Base-by-base conservation (phyloP, 2,888 invertebrate genomes). In the Reticulitermes lucifugus region DNA sequence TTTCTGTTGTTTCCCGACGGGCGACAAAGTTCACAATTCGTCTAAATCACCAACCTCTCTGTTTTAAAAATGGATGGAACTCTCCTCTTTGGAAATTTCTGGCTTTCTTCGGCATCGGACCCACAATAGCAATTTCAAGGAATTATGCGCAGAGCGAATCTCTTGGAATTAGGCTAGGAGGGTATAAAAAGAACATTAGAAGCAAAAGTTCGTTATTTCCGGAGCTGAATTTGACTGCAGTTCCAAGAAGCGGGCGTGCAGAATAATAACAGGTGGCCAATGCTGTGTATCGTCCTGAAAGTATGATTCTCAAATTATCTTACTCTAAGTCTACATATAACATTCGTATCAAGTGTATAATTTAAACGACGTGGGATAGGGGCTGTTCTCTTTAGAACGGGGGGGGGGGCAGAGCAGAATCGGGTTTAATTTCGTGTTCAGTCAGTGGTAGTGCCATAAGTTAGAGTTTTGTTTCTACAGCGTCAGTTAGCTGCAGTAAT, bases 171-270 rank as follows among this genome's bases (percentile, higher is more conserved):
- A 41, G 29, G 12, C 25, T n/a, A 29, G 70, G 3, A n/a, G 70
- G 2, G 12, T 29, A 73, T 14, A 41, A 73, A 41, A 41, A 73
- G 73, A 41, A 10, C n/a, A 77, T 41, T 9, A 73, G 25, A 35
- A 41, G 73, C 73, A 73, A 41, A 35, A 18, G 18, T 41, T 9
- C 29, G 77, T 51, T 12, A 77, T 77, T 77, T 77, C 77, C 77
- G 77, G 46, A 73, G 55, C 18, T 55, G 5, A 18, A 5, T 55
- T 55, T 12, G 55, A 18, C 55, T 55, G 21, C 55, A 55, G 14
- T 55, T 55, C 55, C 55, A 12, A 55, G 55, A 55, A 55, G 18
- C 18, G 55, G 55, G 55, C 14, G 18, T 55, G 65, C n/a, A 65
- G 25, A 25, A 65, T 25, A 65, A 65, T 65, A 6, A 25, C n/a